Conservation (phyloP, 2,888 invertebrate species). For the Chironomus riparius region DNA sequence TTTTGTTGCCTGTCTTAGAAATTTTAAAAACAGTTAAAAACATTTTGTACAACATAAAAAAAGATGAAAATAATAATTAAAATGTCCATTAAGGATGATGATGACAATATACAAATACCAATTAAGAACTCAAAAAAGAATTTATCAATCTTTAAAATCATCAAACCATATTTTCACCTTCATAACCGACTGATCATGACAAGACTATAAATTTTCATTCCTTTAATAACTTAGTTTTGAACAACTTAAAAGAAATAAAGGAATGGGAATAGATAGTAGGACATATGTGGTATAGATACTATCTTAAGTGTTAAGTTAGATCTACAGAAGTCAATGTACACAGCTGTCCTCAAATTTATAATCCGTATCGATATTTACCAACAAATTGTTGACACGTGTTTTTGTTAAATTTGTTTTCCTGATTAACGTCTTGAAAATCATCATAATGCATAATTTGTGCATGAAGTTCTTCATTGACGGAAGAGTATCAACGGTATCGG, state of each 20-base stretch:
- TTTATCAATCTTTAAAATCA: neutral
- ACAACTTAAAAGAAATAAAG: too few species aligned
- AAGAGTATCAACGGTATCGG: neutral
- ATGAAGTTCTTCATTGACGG: neutral
- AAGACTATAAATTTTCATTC: too few species aligned
- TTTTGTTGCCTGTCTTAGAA: too few species aligned
- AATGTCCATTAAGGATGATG: too few species aligned
- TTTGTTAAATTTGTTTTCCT: neutral
- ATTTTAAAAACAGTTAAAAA: too few species aligned
- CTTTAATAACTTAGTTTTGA: too few species aligned
- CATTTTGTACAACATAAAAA: too few species aligned
- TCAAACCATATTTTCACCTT: neutral
- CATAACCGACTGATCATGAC: neutral
- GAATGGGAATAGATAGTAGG: neutral
- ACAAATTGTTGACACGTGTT: slow-evolving; percentile 16
- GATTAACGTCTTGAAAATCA: neutral
- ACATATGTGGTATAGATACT: slow-evolving; percentile 1
- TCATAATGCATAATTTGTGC: neutral
- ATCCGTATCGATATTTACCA: slow-evolving; percentile 16
- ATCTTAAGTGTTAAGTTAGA: neutral
- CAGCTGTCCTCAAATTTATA: slow-evolving; percentile 4
- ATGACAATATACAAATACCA: too few species aligned
- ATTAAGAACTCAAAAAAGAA: too few species aligned
- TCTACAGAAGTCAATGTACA: neutral
- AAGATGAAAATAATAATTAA: too few species aligned